Base-by-base conservation (phyloP, 1,140 invertebrate species). In the Heliothis virescens region DNA sequence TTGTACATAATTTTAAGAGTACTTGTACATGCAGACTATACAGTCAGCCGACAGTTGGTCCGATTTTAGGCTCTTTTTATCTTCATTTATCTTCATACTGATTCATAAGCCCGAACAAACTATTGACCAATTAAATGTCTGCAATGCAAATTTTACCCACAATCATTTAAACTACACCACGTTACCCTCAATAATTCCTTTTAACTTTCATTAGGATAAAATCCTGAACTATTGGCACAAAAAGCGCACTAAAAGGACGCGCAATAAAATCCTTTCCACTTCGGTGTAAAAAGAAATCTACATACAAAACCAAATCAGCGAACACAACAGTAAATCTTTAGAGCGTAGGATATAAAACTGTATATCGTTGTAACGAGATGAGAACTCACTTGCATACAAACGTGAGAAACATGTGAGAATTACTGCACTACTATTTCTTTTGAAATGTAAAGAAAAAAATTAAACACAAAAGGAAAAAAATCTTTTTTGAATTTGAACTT, bases 311-410 rank as follows among this genome's bases (percentile, higher is more conserved):
- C 57, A 50, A 63, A 29, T 34, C 21, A 41, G 18, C 10, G 34
- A 74, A 57, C 57, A 76, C 10, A 53, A 34, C 60, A 76, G 34
- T 76, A 76, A 76, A 76, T 76, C 74, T 76, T 48, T 65, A 53
- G 60, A 76, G 15, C 13, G 60, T 11, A 53, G 48, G 26, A 26
- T 21, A 76, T 76, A 76, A 76, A 76, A 76, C 59, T n/a, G 59
- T 11, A n/a, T 60, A 63, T 62, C 59, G 74, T 3, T 52, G 21
- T 76, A 76, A 76, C 59, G 74, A 76, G 50, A 75, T 18, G 18
- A 21, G 15, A 75, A 59, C 69, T 18, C 63, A 41, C n/a, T 65
- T 67, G 63, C 41, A 65, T n/a, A 9, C 52, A 12, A 60, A 47
- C n/a, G 52, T 15, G 62, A 63, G 13, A 15, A 10, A 63, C 1